Conservation (phyloP, 92 coral and sea anemone species). For the Nematostella vectensis region DNA sequence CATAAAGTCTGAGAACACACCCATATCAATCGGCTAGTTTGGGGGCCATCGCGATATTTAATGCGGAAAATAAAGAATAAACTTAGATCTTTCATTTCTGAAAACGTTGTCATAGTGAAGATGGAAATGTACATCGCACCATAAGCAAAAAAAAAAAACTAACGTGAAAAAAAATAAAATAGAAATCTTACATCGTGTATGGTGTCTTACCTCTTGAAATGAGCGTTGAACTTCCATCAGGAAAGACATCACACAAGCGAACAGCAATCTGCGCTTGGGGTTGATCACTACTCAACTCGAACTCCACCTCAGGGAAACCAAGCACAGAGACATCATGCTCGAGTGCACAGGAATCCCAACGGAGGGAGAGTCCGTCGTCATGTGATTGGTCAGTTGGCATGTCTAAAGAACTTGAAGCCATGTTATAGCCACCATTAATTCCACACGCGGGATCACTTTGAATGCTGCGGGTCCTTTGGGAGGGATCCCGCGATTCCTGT, state of each 20-base stretch:
- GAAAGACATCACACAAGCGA: slow-evolving; percentile 67
- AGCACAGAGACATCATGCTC: slow-evolving; percentile 38
- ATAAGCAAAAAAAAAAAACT: no score
- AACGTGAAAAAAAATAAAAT: no score
- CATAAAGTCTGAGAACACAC: no score
- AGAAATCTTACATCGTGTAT: no score
- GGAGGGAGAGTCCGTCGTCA: slow-evolving; percentile 53
- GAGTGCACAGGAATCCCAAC: slow-evolving; percentile 54
- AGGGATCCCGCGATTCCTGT: no score
- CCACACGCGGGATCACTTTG: slow-evolving; percentile 17
- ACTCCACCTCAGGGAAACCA: slow-evolving; percentile 43
- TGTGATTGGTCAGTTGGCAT: slow-evolving; percentile 50
- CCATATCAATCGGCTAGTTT: no score
- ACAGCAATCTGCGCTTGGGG: slow-evolving; percentile 39
- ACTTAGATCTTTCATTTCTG: no score
- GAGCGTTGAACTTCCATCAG: slow-evolving; percentile 51
- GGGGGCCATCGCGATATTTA: no score
- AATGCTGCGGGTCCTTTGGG: slow-evolving; percentile 1
- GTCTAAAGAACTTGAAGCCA: slow-evolving; percentile 25
- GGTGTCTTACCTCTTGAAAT: slow-evolving; percentile 61
- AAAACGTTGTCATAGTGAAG: no score
- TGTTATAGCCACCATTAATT: slow-evolving; percentile 17
- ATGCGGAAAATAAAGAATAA: no score
- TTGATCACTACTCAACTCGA: slow-evolving; percentile 53
- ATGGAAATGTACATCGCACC: no score